Base-by-base conservation (phyloP, 2,888 invertebrate genomes). In the Pogonocherus hispidulus region DNA sequence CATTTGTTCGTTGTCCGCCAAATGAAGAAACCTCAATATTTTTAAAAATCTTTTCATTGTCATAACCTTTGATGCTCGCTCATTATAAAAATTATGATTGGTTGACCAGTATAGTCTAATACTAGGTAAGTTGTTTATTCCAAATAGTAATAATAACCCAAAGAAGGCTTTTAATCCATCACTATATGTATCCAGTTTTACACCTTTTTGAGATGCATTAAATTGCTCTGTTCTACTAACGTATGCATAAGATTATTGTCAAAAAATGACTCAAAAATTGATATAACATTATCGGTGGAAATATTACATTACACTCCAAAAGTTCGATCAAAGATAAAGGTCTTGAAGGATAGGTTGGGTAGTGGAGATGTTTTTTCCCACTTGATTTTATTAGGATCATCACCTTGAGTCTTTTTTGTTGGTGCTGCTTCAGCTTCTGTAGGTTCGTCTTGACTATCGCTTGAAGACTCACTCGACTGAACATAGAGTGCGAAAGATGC, bases 41-140 rank as follows among this genome's bases (percentile, higher is more conserved):
- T 62, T 32, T 35, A 62, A 51, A 32, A 62, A 51, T 9, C 49
- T n/a, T 51, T 62, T 62, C 49, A 49, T 16, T 27, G 60, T 49
- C 19, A 62, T 35, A 1, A 62, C 14, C 14, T 49, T 3, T 19
- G 49, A 32, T 16, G 49, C 16, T 16, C 62, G 22, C 11, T 62
- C 62, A 62, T 16, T 14, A 35, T 63, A 22, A 3, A 63, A 63
- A 46, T 54, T 63, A 14, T 63, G 44, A 14, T 55, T 54, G 2
- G 37, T 41, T 1, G 63, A 63, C 63, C 63, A 63, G 22, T 63
- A 63, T 9, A 55, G 11, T 23, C 54, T 54, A 1, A 54, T 5
- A 11, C 41, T 23, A 6, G 63, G 63, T 11, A 63, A 20, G 2
- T 20, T 35, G 37, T 63, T 54, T 20, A 63, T 41, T 8, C 51